These are phyloP conservation scores for Spheniscus humboldti DNA, from an alignment of 2,797 vertebrate species.

Conservation along the genomic window DNA sequence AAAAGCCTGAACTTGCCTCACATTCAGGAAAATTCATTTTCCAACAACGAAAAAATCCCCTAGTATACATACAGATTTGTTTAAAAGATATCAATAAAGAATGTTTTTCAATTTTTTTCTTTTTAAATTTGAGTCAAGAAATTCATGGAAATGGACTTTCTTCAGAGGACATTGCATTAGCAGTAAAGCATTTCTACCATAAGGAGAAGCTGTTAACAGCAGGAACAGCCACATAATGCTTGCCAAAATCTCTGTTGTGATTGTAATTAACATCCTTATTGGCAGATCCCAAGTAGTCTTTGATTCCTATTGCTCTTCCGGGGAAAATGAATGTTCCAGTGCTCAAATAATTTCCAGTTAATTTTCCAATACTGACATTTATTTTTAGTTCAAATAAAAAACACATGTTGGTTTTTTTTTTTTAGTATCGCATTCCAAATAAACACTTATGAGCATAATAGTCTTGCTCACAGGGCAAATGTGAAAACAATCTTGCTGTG, in stretches of 20 bases:
- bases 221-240: not conserved
- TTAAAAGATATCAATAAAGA: not conserved
- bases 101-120: not conserved
- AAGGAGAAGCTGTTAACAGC: not conserved
- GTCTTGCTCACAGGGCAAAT: not conserved
- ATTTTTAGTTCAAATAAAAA: not conserved
- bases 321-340: not conserved
- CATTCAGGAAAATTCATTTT: not conserved
- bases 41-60: not conserved
- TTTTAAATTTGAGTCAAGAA: not conserved
- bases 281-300: not conserved
- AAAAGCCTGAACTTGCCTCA: not conserved
- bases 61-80: not conserved
- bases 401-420: rapidly evolving
- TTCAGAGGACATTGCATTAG: not conserved
- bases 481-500: not conserved
- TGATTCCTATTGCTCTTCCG: not conserved
- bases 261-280: not conserved
- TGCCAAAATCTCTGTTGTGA: not conserved
- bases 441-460: not conserved
- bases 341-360: not conserved
- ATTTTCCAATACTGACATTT: not conserved
- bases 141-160: not conserved
- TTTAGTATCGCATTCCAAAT: not conserved
- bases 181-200: not conserved